Conservation (phyloP, 2,797 vertebrate genomes). For the Agapornis canus region DNA sequence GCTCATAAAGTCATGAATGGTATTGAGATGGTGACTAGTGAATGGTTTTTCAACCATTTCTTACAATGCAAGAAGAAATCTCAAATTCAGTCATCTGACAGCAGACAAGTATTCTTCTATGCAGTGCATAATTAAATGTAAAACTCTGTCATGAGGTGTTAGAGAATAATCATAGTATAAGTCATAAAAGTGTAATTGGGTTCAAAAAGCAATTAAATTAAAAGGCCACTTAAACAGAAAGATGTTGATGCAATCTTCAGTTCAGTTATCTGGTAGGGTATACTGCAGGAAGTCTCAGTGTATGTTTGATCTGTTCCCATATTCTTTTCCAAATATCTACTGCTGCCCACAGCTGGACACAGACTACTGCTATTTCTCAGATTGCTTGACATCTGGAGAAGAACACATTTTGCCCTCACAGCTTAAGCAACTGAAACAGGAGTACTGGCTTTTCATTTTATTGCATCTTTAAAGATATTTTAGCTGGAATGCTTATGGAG, state of each 20-base stretch:
- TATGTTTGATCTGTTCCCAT: not conserved
- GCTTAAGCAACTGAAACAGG: not conserved
- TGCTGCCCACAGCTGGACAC: not conserved
- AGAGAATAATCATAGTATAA: conserved; percentile 4
- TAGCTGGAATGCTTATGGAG: not conserved
- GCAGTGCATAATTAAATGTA: conserved; percentile 29
- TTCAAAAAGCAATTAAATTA: conserved; percentile 26
- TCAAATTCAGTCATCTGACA: not conserved
- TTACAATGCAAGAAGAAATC: not conserved
- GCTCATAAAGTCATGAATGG: not conserved
- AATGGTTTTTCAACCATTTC: not conserved
- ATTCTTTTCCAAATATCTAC: not conserved
- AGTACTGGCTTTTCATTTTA: not conserved
- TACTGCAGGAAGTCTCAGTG: not conserved
- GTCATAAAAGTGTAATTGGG: not conserved
- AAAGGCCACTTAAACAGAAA: conserved; percentile 13
- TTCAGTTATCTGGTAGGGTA: not conserved
- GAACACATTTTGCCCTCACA: not conserved
- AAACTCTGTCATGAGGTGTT: conserved; percentile 14
- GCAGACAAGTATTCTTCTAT: conserved; percentile 13
- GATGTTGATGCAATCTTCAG: not conserved
- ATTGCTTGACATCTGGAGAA: not conserved
- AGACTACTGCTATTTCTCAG: not conserved
- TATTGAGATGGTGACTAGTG: not conserved
- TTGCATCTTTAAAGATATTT: not conserved